Evolutionary conservation across 2,797 vertebrate genomes (phyloP).

Genomic region (Protonibea diacanthus): DNA sequence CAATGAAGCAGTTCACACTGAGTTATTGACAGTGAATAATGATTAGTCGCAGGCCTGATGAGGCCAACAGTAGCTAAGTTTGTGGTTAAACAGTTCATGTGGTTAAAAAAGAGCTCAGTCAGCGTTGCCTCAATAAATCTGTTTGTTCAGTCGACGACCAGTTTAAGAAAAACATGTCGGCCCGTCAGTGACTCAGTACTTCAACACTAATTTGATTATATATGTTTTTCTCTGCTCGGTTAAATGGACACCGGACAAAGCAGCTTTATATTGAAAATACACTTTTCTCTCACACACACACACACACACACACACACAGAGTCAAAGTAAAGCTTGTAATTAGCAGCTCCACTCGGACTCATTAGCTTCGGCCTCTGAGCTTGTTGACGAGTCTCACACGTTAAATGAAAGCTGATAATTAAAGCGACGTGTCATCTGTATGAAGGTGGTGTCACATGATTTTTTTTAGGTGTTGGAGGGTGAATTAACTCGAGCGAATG

Average conservation of each 20-base stretch:
- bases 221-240: not conserved
- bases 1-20: not conserved
- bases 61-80: not conserved
- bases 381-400: slow-evolving; percentile 24
- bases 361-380: not conserved
- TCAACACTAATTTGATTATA: not conserved
- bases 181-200: not conserved
- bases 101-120: not conserved
- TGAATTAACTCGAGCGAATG: not conserved
- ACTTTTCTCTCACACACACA: not conserved
- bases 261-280: not conserved
- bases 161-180: not conserved
- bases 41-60: not conserved
- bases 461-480: slow-evolving; percentile 1
- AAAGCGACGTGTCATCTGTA: slow-evolving; percentile 6
- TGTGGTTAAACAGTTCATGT: not conserved
- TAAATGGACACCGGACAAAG: not conserved
- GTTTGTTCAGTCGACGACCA: not conserved
- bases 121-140: not conserved
- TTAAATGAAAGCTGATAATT: slow-evolving; percentile 17
- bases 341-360: not conserved
- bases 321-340: slow-evolving; percentile 1
- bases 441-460: not conserved
- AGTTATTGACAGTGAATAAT: not conserved
- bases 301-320: not conserved